Evolutionary conservation across 2,797 vertebrate genomes (phyloP), one percentile per base, ranked within the genome.

Genomic region (Amphiprion clarkii): DNA sequence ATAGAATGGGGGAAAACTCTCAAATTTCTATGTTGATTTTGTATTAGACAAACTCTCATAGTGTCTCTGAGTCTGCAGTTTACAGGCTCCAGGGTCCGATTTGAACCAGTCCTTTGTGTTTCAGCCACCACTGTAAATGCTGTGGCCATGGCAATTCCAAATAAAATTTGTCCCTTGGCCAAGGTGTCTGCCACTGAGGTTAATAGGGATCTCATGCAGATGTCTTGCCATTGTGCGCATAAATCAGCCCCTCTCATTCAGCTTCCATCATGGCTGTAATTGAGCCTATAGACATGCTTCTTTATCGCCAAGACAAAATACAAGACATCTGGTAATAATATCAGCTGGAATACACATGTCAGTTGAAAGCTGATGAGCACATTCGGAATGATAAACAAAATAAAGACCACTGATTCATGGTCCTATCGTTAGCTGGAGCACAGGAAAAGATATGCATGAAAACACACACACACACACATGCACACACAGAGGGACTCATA

Each of bases 261-360:
- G 90, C 90, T 87, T 87, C 89, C 76, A 85, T 93, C 91, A 93
- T 92, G 81, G 90, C 92, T 78, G 87, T 94, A 92, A 93, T 93
- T 92, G 89, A 93, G 91, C 90, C 90, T 84, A 88, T 82, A 91
- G 90, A 94, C 85, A 51, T 74, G 67, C 83, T 89, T 85, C 82
- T 85, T 81, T 78, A 76, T 83, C 85, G 88, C 89, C 86, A 85
- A 93, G 90, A 91, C 90, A 89, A 92, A 94, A 93, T 79, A 88
- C 84, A 86, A 91, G 92, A 94, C 94, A 94, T 94, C 92, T 94
- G 93, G 90, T 93, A 89, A 93, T 92, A 92, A 91, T 89, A 90
- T 92, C 91, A 91, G 88, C 88, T 88, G 90, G 75, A 87, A 89
- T 81, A 91, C 82, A 87, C 88, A 88, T 76, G 84, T 61, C 89